A percentile compares a stretch with the other conserved stretches of the same genome.
These are phyloP conservation scores for Nasua narica DNA, from an alignment of 2,797 vertebrate genomes.

Conservation along the genomic window DNA sequence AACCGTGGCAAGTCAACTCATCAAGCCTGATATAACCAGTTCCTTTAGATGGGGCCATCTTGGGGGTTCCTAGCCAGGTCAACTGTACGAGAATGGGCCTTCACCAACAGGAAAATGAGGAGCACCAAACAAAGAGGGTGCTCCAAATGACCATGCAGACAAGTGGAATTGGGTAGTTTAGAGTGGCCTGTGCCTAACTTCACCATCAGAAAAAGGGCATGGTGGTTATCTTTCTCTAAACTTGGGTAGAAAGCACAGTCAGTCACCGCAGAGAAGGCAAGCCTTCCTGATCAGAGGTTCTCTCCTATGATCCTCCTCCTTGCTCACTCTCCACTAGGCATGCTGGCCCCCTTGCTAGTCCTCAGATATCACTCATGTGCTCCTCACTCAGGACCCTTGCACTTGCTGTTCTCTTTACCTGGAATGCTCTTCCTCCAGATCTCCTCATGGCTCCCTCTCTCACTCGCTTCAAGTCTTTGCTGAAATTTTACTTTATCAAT, in stretches of 20 bases:
- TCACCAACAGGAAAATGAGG: neutral
- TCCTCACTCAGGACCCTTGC: neutral
- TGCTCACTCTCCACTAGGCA: fast-evolving
- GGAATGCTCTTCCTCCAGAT: neutral
- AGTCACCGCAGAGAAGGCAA: neutral
- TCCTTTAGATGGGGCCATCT: neutral
- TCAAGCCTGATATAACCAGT: neutral
- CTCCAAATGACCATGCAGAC: neutral
- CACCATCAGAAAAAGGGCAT: neutral
- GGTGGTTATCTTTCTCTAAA: neutral
- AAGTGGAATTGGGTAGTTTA: no score
- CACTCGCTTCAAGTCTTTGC: neutral
- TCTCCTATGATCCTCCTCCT: neutral
- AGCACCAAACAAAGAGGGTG: neutral
- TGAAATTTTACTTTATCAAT: neutral
- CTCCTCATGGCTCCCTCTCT: neutral
- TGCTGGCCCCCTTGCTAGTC: neutral
- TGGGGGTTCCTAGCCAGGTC: neutral
- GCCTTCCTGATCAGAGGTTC: neutral
- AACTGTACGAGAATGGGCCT: neutral
- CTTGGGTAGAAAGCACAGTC: neutral
- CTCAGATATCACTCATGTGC: neutral
- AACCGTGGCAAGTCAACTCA: neutral
- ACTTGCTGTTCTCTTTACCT: neutral
- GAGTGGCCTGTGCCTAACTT: neutral